phyloP scores from a whole-genome alignment of 2,888 invertebrate species.

The Platycheirus albimanus region DNA sequence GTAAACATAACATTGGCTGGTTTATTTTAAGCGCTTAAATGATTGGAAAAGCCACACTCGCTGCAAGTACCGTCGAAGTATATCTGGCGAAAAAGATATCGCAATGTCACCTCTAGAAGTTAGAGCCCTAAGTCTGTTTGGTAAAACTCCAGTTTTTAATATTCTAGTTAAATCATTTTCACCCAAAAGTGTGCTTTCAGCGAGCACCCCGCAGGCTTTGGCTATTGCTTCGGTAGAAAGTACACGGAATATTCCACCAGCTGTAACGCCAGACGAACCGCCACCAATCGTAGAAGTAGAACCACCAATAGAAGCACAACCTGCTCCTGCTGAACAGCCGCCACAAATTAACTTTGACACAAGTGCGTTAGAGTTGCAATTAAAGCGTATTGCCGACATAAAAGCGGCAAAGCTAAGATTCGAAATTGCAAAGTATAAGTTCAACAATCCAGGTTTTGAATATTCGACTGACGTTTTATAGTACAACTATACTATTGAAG shows the following conservation, averaged over 20 bases:
- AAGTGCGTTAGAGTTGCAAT: constrained; percentile 79
- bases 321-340: constrained; percentile 20
- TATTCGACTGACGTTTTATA: constrained; percentile 79
- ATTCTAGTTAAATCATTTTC: constrained; percentile 38
- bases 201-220: neutral
- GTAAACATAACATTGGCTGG: too few relatives aligned
- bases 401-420: constrained; percentile 81
- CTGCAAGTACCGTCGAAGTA: constrained; percentile 81
- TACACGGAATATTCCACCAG: constrained; percentile 10
- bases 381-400: constrained; percentile 81
- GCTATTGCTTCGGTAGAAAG: constrained; percentile 34
- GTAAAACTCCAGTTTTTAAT: constrained; percentile 78
- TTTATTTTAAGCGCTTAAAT: constrained; percentile 79
- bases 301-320: constrained; percentile 4
- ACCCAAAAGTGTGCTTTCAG: constrained; percentile 13
- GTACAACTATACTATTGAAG: constrained; percentile 50
- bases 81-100: constrained; percentile 81
- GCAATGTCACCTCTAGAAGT: constrained; percentile 80
- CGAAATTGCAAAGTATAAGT: constrained; percentile 82
- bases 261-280: constrained; percentile 52
- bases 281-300: constrained; percentile 42
- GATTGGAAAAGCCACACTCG: constrained; percentile 82
- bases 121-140: constrained; percentile 80
- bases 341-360: constrained; percentile 76
- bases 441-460: constrained; percentile 81